Conservation (phyloP, 64 coral and sea anemone species). For the Actinia equina region DNA sequence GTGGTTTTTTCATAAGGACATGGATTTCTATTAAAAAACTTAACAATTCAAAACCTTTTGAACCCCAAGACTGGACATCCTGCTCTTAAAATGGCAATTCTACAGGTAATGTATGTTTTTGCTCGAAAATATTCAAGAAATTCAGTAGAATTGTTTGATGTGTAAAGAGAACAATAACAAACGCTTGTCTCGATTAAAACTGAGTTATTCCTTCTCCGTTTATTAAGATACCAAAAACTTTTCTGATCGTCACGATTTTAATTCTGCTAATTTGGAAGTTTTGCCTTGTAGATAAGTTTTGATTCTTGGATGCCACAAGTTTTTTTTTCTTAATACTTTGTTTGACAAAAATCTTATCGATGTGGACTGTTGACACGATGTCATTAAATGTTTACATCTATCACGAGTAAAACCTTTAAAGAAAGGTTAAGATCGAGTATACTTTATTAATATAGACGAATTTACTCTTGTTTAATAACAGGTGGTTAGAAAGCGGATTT, state of each 20-base stretch:
- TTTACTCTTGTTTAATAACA: background rate
- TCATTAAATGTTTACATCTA: background rate
- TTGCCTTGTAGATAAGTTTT: background rate
- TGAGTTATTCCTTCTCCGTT: background rate
- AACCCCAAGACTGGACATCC: background rate
- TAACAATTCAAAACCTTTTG: background rate
- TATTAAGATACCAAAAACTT: background rate
- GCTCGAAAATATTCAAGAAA: background rate
- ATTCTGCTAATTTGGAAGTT: background rate
- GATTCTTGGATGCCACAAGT: background rate
- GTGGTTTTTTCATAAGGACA: background rate
- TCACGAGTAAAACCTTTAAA: background rate
- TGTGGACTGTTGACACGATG: background rate
- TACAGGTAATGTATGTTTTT: constrained; percentile 2
- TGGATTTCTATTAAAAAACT: background rate
- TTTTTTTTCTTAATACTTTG: background rate
- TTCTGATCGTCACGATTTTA: background rate
- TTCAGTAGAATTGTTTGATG: background rate
- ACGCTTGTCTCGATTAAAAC: background rate
- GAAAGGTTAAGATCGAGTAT: background rate
- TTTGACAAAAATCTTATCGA: constrained; percentile 9
- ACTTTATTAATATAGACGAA: background rate
- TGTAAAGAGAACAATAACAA: background rate
- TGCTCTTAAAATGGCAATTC: constrained; percentile 4
- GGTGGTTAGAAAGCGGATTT: background rate